phyloP scores from a whole-genome alignment of 1,140 invertebrate species.

The Drosophila dunni region DNA sequence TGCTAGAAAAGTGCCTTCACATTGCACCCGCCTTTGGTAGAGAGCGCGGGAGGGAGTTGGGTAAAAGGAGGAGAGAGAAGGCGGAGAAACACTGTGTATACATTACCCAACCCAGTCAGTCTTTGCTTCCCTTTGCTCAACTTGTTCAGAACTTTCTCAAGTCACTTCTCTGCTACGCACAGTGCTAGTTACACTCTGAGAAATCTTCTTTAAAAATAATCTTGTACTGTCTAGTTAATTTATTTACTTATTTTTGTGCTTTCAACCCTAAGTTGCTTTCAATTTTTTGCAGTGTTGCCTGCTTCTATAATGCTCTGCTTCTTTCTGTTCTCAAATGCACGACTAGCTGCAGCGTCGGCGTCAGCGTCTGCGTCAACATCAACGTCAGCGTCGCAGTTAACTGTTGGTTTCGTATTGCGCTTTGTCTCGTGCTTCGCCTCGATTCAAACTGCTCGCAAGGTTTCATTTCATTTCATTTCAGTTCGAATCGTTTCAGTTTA shows the following conservation, averaged over 20 bases:
- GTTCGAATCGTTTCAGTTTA: slow-evolving; percentile 44
- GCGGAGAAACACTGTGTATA: slow-evolving; percentile 1
- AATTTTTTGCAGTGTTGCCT: not conserved
- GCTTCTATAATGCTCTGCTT: slow-evolving; percentile 4
- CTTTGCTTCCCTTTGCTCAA: slow-evolving; percentile 37
- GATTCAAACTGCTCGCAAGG: not conserved
- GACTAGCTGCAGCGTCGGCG: slow-evolving; percentile 14
- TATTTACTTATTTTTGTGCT: not conserved
- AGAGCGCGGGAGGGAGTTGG: no score
- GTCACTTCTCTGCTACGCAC: slow-evolving; percentile 42
- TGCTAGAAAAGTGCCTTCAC: slow-evolving; percentile 50
- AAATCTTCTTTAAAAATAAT: not conserved
- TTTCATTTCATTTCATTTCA: slow-evolving; percentile 25
- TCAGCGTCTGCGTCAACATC: slow-evolving; percentile 41
- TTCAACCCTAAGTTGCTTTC: no score
- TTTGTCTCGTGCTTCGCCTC: slow-evolving; percentile 55
- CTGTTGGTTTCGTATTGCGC: slow-evolving; percentile 64
- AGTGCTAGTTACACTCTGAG: not conserved
- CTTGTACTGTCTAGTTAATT: no score
- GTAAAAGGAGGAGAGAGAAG: not conserved
- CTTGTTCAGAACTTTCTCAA: slow-evolving; percentile 45
- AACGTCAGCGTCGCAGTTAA: slow-evolving; percentile 36
- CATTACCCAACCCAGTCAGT: slow-evolving; percentile 41
- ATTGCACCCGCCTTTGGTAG: slow-evolving; percentile 35
- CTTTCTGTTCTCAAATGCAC: slow-evolving; percentile 22